These are phyloP conservation scores for Cryptus armator DNA, from an alignment of 2,888 invertebrate species.

Conservation along the genomic window DNA sequence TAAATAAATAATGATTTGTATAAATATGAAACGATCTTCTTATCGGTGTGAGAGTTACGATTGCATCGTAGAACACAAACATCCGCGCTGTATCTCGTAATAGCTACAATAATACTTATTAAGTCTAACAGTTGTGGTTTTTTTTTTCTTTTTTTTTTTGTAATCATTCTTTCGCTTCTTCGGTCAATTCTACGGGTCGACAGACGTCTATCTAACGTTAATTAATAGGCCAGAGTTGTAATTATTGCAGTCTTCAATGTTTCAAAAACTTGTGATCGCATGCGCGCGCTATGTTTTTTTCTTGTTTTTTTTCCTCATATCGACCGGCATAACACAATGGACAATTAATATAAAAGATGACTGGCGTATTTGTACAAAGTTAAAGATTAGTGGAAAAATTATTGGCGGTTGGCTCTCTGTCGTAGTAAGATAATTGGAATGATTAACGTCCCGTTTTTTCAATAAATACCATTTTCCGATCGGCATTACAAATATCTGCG, in stretches of 20 bases:
- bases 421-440: slow-evolving; percentile 44
- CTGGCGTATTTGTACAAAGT: slow-evolving; percentile 65
- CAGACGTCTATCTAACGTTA: slow-evolving; percentile 52
- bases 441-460: background rate
- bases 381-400: slow-evolving; percentile 38
- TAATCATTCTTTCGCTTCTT: slow-evolving; percentile 37
- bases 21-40: slow-evolving; percentile 65
- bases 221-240: slow-evolving; percentile 82
- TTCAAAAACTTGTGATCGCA: slow-evolving; percentile 71
- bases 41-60: slow-evolving; percentile 37
- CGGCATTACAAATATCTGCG: background rate
- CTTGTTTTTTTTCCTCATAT: slow-evolving; percentile 1
- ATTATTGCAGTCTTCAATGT: slow-evolving; percentile 82
- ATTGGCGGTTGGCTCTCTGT: slow-evolving; percentile 40
- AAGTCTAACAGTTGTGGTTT: slow-evolving; percentile 39
- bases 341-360: slow-evolving; percentile 61
- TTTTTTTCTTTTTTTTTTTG: background rate
- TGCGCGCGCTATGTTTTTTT: slow-evolving; percentile 44
- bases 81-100: slow-evolving; percentile 30
- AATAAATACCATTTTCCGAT: slow-evolving; percentile 13
- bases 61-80: slow-evolving; percentile 26
- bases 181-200: slow-evolving; percentile 41
- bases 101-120: slow-evolving; percentile 41
- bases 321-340: slow-evolving; percentile 36
- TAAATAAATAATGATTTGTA: slow-evolving; percentile 70